Evolutionary conservation across 2,888 invertebrate genomes (phyloP).

Genomic region (Dendrolimus pini): DNA sequence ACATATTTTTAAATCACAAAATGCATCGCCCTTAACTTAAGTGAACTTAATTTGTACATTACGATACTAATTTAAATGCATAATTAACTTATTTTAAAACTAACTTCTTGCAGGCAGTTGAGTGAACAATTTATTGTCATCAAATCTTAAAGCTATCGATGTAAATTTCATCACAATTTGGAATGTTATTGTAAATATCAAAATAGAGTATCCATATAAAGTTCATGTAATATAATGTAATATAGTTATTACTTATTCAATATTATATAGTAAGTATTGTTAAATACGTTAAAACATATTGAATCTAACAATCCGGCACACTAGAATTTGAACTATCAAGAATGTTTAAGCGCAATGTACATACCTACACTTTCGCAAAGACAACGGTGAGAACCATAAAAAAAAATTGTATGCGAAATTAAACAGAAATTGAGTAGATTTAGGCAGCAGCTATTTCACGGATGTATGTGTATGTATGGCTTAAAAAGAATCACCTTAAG

Average conservation of each 20-base stretch:
- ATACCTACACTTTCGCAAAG: no score
- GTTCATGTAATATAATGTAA: neutral
- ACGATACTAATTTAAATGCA: conserved; percentile 65
- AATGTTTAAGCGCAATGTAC: no score
- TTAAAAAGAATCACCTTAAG: no score
- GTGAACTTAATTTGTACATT: conserved; percentile 69
- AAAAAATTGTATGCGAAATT: no score
- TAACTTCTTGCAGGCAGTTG: conserved; percentile 31
- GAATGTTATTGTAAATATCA: conserved; percentile 23
- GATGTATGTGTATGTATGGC: no score
- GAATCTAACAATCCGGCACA: no score
- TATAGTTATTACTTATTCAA: neutral
- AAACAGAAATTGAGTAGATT: no score
- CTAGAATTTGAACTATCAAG: no score
- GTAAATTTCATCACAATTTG: conserved; percentile 19
- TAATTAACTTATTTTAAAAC: conserved; percentile 38
- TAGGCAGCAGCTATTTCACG: no score
- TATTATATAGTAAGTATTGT: neutral
- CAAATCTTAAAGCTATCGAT: conserved; percentile 28
- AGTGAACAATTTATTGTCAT: conserved; percentile 35
- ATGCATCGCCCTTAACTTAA: conserved; percentile 46
- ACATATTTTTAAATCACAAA: conserved; percentile 52
- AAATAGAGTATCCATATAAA: conserved; percentile 15
- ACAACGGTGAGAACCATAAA: no score
- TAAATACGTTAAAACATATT: no score